These are phyloP conservation scores for Tholera decimalis DNA, from an alignment of 2,888 invertebrate genomes.

Conservation along the genomic window DNA sequence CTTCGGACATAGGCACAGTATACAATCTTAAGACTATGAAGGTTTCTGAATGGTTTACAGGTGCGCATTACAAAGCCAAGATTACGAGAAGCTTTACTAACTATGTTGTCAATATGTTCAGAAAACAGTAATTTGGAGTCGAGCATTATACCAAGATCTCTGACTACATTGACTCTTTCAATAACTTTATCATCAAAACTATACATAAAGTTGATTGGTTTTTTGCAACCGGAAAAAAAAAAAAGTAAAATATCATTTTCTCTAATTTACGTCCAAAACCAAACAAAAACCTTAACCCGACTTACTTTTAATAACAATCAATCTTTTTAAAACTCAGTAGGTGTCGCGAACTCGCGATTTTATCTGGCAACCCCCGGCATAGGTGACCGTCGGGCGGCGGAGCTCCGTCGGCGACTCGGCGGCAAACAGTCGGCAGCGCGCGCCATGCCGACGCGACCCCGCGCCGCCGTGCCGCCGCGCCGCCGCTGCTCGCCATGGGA, in stretches of 20 bases:
- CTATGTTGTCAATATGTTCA: too few relatives aligned
- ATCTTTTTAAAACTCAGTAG: conserved; percentile 42
- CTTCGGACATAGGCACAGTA: too few relatives aligned
- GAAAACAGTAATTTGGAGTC: too few relatives aligned
- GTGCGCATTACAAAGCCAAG: too few relatives aligned
- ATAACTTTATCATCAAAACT: too few relatives aligned
- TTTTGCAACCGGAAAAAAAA: too few relatives aligned
- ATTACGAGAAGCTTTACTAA: too few relatives aligned
- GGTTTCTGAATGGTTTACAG: too few relatives aligned
- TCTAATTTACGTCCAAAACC: conserved; percentile 1
- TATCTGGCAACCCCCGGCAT: conserved; percentile 59
- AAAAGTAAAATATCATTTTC: background rate
- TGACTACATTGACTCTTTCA: too few relatives aligned
- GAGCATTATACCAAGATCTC: too few relatives aligned
- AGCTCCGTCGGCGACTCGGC: conserved; percentile 51
- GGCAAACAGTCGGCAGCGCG: conserved; percentile 52
- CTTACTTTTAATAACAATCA: conserved; percentile 37
- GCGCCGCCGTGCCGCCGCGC: conserved; percentile 56
- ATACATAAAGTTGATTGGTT: too few relatives aligned
- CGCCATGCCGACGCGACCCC: conserved; percentile 60
- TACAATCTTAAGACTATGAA: too few relatives aligned
- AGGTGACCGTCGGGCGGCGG: conserved; percentile 64
- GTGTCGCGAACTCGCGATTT: conserved; percentile 28
- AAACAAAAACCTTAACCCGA: background rate
- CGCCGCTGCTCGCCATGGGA: conserved; percentile 56